Conservation (phyloP, 2,888 invertebrate genomes). For the Chloromyia formosa region DNA sequence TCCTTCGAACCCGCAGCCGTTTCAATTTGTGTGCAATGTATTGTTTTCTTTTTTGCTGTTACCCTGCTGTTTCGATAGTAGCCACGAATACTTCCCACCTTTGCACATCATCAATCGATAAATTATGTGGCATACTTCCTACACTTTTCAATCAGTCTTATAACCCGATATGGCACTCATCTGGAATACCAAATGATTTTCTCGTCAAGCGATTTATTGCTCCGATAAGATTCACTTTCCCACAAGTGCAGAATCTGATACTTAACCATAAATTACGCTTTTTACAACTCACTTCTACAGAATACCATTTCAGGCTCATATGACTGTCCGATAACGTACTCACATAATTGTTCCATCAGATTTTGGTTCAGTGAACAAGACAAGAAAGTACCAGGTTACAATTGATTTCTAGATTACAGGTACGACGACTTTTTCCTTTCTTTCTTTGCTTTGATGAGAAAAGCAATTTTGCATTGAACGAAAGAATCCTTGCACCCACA, state of each 20-base stretch:
- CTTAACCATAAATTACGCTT: constrained; percentile 27
- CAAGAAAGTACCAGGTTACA: constrained; percentile 33
- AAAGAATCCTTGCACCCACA: constrained; percentile 26
- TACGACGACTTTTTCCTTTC: background rate
- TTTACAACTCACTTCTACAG: constrained; percentile 30
- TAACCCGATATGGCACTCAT: too few species aligned
- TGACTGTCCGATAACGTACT: constrained; percentile 30
- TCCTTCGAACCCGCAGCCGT: too few species aligned
- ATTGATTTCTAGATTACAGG: constrained; percentile 27
- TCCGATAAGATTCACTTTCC: constrained; percentile 7
- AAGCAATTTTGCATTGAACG: constrained; percentile 29
- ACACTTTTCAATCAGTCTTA: too few species aligned
- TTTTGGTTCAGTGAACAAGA: constrained; percentile 34
- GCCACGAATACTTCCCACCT: too few species aligned
- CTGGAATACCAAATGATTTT: too few species aligned
- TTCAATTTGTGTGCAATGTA: too few species aligned
- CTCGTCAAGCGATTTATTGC: constrained; percentile 3
- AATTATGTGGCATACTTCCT: too few species aligned
- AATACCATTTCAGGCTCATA: constrained; percentile 20
- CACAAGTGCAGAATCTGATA: constrained; percentile 39
- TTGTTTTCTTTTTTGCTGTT: too few species aligned
- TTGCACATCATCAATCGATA: too few species aligned
- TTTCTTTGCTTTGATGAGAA: constrained; percentile 5
- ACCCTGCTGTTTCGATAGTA: too few species aligned
- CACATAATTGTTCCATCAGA: constrained; percentile 27